These are phyloP conservation scores for Willisornis vidua DNA, from an alignment of 2,113 vertebrate species.

Conservation along the genomic window DNA sequence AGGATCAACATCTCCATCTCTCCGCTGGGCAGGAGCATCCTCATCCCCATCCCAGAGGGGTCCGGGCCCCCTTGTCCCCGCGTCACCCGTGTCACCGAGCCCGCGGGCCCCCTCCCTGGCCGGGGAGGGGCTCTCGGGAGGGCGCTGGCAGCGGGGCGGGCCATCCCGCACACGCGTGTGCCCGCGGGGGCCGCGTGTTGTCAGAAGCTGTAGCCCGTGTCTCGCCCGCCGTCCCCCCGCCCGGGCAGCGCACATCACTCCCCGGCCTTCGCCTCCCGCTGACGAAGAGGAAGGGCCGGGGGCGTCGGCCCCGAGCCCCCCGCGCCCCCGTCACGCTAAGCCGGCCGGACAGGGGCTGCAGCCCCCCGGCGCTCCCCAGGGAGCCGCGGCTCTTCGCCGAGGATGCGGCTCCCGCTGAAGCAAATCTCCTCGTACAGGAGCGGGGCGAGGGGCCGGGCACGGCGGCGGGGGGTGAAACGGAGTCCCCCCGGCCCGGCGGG, in stretches of 20 bases:
- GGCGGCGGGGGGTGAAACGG: background rate
- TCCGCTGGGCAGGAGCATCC: background rate
- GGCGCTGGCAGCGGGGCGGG: background rate
- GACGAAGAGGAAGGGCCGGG: conserved; percentile 46
- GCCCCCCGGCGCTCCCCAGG: conserved; percentile 24
- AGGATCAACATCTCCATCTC: fast-evolving
- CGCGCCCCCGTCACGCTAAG: conserved; percentile 33
- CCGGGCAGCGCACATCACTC: conserved; percentile 29
- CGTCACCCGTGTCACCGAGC: background rate
- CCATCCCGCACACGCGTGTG: background rate
- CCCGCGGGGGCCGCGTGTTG: background rate
- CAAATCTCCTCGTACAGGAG: conserved; percentile 28
- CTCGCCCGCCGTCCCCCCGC: background rate
- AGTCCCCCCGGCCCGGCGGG: background rate
- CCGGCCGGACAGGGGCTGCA: conserved; percentile 36
- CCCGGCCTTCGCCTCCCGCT: conserved; percentile 34
- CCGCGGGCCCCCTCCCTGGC: background rate
- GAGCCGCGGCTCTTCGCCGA: background rate
- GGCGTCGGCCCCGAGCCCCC: conserved; percentile 16
- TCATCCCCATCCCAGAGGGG: background rate
- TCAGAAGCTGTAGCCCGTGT: conserved; percentile 42
- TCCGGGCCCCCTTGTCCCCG: background rate
- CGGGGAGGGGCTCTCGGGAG: background rate
- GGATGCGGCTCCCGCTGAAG: conserved; percentile 29
- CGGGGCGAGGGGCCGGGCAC: background rate